A percentile compares a stretch with the other conserved stretches of the same genome.
These are phyloP conservation scores for Drosophila serrata DNA, from an alignment of 1,140 invertebrate genomes.

Conservation along the genomic window DNA sequence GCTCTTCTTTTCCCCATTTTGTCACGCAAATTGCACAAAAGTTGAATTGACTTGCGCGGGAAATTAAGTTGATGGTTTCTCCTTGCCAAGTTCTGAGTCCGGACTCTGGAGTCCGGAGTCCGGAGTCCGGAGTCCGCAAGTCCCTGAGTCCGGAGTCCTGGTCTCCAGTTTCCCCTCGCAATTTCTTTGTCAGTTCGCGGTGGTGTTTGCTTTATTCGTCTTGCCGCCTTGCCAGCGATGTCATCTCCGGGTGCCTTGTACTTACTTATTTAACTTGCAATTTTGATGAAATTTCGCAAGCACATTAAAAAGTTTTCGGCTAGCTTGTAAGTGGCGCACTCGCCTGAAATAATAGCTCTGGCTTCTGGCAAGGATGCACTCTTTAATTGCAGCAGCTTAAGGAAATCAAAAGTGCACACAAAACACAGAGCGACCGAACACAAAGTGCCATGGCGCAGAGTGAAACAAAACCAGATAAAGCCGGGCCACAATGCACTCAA, in stretches of 20 bases:
- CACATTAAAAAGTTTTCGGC: constrained; percentile 71
- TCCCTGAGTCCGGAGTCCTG: neutral
- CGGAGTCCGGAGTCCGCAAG: neutral
- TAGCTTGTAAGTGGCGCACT: constrained; percentile 54
- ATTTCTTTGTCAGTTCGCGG: constrained; percentile 42
- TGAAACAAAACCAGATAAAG: constrained; percentile 45
- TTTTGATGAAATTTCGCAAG: constrained; percentile 53
- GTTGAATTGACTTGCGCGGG: constrained; percentile 78
- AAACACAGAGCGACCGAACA: constrained; percentile 27
- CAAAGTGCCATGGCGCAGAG: constrained; percentile 6
- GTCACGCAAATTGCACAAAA: constrained; percentile 78
- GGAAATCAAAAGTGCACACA: constrained; percentile 59
- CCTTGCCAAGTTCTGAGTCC: constrained; percentile 27
- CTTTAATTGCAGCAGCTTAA: constrained; percentile 59
- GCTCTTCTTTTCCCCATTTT: constrained; percentile 40
- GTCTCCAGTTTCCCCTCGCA: neutral
- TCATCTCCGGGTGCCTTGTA: constrained; percentile 43
- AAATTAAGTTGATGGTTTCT: constrained; percentile 78
- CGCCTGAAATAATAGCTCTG: constrained; percentile 62
- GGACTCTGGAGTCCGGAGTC: neutral
- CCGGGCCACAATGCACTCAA: constrained; percentile 53
- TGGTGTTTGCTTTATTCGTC: constrained; percentile 52
- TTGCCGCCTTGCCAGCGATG: constrained; percentile 24
- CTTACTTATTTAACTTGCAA: constrained; percentile 69
- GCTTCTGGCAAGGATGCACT: constrained; percentile 33